Conservation (phyloP, 2,113 vertebrate species). For the western clawed frog (Xenopus tropicalis) region DNA sequence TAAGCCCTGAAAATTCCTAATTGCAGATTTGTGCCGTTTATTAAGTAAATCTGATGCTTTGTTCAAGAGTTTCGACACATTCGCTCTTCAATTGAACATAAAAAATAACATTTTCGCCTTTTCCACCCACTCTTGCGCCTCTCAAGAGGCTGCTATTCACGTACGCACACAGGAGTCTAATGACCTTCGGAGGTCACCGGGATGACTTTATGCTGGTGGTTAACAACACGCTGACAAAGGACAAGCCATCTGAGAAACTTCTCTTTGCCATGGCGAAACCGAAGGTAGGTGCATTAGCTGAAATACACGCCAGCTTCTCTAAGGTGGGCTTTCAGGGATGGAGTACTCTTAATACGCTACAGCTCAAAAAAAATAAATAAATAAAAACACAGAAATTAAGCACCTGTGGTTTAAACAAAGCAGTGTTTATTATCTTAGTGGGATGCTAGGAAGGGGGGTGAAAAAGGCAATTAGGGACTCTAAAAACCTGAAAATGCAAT, state of each 20-base stretch:
- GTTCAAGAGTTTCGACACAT: slow-evolving; percentile 21
- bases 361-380: slow-evolving; percentile 26
- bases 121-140: slow-evolving; percentile 48
- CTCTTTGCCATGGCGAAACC: slow-evolving; percentile 85
- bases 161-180: slow-evolving; percentile 77
- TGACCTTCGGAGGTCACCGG: slow-evolving; percentile 89
- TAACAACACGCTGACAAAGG: slow-evolving; percentile 67
- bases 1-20: not conserved
- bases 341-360: slow-evolving; percentile 30
- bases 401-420: slow-evolving; percentile 38
- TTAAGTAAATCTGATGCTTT: slow-evolving; percentile 34
- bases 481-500: slow-evolving; percentile 33
- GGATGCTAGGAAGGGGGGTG: slow-evolving; percentile 12
- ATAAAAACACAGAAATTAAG: slow-evolving; percentile 42
- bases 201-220: slow-evolving; percentile 94
- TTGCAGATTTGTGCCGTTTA: slow-evolving; percentile 12
- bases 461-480: slow-evolving; percentile 22
- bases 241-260: slow-evolving; percentile 82
- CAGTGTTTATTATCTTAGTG: slow-evolving; percentile 35
- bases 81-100: slow-evolving; percentile 34
- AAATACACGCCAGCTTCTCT: slow-evolving; percentile 31
- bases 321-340: slow-evolving; percentile 26
- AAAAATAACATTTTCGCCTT: slow-evolving; percentile 40
- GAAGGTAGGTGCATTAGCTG: slow-evolving; percentile 73
- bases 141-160: slow-evolving; percentile 79